These are phyloP conservation scores for Labeo calbasu DNA, from an alignment of 2,797 vertebrate species.

Conservation along the genomic window DNA sequence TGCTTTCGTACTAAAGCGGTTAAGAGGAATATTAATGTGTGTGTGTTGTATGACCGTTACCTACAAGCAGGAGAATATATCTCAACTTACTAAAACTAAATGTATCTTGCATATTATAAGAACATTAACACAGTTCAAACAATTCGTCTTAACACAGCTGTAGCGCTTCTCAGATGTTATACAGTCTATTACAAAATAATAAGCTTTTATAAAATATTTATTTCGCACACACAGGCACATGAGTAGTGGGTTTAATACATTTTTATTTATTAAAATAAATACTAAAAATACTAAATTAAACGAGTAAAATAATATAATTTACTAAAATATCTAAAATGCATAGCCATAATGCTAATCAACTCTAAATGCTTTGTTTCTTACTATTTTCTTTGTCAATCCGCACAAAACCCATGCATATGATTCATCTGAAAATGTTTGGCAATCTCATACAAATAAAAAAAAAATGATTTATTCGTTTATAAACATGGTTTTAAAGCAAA, in stretches of 20 bases:
- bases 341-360: neutral
- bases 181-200: neutral
- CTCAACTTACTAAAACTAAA: neutral
- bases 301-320: neutral
- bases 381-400: neutral
- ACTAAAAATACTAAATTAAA: neutral
- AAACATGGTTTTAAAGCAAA: slow-evolving; percentile 15
- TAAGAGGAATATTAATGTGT: neutral
- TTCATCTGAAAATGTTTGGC: neutral
- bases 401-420: neutral
- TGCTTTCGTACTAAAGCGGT: neutral
- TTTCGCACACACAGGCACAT: neutral
- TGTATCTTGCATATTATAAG: neutral
- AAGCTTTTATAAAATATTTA: neutral
- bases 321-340: neutral
- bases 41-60: neutral
- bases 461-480: slow-evolving; percentile 10
- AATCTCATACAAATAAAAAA: neutral
- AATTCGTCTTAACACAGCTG: neutral
- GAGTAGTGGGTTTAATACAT: neutral
- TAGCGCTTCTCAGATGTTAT: neutral
- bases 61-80: neutral
- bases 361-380: slow-evolving; percentile 1
- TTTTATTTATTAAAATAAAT: neutral
- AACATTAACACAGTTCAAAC: neutral